A percentile compares a stretch with the other conserved stretches of the same genome.
Conservation (phyloP, 2,113 vertebrate species). For the Lichenostomus cassidix region DNA sequence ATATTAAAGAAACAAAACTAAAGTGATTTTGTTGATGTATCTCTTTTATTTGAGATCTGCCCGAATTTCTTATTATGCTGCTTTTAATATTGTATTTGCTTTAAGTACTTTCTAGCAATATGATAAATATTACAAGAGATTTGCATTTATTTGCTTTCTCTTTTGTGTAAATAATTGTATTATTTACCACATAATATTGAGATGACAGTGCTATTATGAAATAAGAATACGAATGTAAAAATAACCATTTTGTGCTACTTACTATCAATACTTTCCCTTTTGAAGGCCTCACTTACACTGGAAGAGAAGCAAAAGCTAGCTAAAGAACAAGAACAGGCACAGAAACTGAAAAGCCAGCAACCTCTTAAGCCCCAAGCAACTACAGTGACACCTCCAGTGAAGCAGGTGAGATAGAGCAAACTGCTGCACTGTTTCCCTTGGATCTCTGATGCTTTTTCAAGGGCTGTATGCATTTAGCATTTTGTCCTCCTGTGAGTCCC, state of each 20-base stretch:
- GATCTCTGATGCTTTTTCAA: neutral
- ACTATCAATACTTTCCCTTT: neutral
- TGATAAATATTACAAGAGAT: neutral
- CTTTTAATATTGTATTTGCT: neutral
- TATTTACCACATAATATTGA: neutral
- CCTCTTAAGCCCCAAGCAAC: conserved; percentile 86
- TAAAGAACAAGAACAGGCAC: conserved; percentile 95
- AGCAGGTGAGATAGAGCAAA: conserved; percentile 71
- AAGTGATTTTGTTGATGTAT: neutral
- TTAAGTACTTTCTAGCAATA: neutral
- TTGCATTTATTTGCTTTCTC: neutral
- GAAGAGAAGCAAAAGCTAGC: conserved; percentile 98
- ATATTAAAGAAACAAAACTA: neutral
- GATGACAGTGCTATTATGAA: neutral
- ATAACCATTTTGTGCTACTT: neutral
- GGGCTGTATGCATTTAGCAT: neutral
- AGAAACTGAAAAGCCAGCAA: conserved; percentile 92
- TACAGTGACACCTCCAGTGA: conserved; percentile 73
- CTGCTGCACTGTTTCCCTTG: neutral
- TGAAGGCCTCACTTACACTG: conserved; percentile 89
- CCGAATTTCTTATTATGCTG: neutral
- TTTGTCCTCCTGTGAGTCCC: neutral
- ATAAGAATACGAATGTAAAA: neutral
- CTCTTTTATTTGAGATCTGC: neutral
- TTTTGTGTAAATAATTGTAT: neutral